These are phyloP conservation scores for Cervus canadensis DNA, from an alignment of 2,113 vertebrate species.

Conservation along the genomic window DNA sequence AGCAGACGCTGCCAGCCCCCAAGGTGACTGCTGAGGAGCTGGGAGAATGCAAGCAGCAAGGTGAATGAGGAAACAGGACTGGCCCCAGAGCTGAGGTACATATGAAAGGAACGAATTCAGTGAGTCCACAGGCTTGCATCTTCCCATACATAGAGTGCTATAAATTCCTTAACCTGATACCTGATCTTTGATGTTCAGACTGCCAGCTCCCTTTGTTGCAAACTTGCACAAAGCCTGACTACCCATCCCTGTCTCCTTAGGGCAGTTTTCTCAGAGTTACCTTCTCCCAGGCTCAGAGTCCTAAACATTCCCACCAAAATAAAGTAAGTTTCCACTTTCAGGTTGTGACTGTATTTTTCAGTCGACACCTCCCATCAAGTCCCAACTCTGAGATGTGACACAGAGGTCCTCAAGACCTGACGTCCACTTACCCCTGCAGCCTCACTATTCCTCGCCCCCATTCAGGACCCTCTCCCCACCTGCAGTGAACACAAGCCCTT, in stretches of 20 bases:
- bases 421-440: not conserved
- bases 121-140: not conserved
- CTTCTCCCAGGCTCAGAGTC: not conserved
- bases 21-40: not conserved
- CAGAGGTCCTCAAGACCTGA: not conserved
- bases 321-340: not conserved
- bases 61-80: not conserved
- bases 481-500: not conserved
- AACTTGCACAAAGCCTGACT: not conserved
- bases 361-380: not conserved
- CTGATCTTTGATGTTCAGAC: not conserved
- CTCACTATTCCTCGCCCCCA: accelerated
- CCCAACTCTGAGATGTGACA: not conserved
- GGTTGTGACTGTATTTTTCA: not conserved
- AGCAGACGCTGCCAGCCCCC: not conserved
- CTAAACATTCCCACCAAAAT: not conserved
- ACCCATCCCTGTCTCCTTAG: not conserved
- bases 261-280: not conserved
- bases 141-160: not conserved
- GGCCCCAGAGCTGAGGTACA: not conserved
- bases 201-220: not conserved
- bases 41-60: not conserved
- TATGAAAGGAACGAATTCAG: not conserved
- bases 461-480: not conserved
- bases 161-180: not conserved